Evolutionary conservation across 2,888 invertebrate species (phyloP), one percentile per base, ranked within the genome.

Genomic region (Orthosia cruda): DNA sequence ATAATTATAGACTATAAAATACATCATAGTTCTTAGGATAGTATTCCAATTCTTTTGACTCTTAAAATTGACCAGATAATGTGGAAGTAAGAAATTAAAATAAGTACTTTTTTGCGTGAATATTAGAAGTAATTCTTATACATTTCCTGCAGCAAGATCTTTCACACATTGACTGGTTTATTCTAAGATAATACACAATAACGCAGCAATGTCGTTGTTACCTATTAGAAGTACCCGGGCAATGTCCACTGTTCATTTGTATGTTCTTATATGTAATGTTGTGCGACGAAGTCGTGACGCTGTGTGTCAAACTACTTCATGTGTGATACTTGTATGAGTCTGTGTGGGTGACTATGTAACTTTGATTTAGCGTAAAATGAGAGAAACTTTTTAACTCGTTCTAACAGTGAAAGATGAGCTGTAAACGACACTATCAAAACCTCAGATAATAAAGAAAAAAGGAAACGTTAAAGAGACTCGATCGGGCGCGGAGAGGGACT

Each of bases 321-420:
- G 47, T 71, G 81, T 62, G 81, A 84, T 67, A 64, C 63, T 71
- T 81, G 81, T 74, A 74, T 59, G 66, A 70, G 69, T 65, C 45
- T 72, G 68, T 79, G 26, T 67, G 80, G 23, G 45, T 83, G 59
- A 61, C 32, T 32, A 52, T 23, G 57, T 65, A n/a, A 40, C 61
- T 65, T 75, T 84, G 54, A 58, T 61, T 85, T 76, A 69, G 47
- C 23, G 40, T 49, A 47, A 65, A 69, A 55, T 15, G 23, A 13
- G 57, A 40, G 54, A 16, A 47, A 54, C 4, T 65, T 71, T 68
- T 71, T 85, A 71, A 71, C 68, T 76, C 82, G 62, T 76, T 71
- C 52, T 49, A 40, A 40, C 47, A 18, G 54, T 12, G 26, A 45
- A 20, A 49, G 9, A 23, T 40, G 52, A 18, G 13, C 49, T 74